phyloP scores from a whole-genome alignment of 2,888 invertebrate species.

The Eucriotettix oculatus region DNA sequence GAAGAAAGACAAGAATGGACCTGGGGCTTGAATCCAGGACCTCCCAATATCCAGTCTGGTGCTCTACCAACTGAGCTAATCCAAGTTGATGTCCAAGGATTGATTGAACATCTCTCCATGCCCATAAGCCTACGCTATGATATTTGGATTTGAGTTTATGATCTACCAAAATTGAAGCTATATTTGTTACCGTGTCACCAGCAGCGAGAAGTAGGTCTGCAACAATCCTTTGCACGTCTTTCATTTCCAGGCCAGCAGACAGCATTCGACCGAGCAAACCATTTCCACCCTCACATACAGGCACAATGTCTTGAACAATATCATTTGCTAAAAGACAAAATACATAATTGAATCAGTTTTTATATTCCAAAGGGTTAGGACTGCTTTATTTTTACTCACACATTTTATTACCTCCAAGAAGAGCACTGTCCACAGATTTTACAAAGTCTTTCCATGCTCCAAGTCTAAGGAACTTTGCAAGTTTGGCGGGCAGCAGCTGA shows the following conservation, averaged over 20 bases:
- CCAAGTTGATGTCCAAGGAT: no score
- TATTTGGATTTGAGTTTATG: no score
- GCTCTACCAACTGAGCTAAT: no score
- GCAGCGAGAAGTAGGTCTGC: constrained; percentile 79
- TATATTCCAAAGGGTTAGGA: no score
- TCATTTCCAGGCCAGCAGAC: constrained; percentile 37
- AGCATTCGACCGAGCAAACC: constrained; percentile 45
- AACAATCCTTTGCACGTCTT: constrained; percentile 54
- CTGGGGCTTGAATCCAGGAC: no score
- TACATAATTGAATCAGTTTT: not conserved
- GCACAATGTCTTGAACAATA: constrained; percentile 31
- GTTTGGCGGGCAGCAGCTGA: constrained; percentile 45
- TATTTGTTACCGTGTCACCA: constrained; percentile 57
- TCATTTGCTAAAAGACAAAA: constrained; percentile 28
- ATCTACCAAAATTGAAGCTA: no score
- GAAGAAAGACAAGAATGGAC: no score
- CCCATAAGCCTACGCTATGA: no score
- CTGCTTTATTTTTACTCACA: no score
- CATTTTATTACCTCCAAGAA: constrained; percentile 33
- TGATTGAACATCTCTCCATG: no score
- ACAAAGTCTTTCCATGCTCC: constrained; percentile 60
- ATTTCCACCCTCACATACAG: constrained; percentile 23
- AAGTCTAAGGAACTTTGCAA: constrained; percentile 44
- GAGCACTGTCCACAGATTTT: constrained; percentile 40
- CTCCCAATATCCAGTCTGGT: no score